phyloP scores from a whole-genome alignment of 1,140 invertebrate species.

The Drosophila sp. region DNA sequence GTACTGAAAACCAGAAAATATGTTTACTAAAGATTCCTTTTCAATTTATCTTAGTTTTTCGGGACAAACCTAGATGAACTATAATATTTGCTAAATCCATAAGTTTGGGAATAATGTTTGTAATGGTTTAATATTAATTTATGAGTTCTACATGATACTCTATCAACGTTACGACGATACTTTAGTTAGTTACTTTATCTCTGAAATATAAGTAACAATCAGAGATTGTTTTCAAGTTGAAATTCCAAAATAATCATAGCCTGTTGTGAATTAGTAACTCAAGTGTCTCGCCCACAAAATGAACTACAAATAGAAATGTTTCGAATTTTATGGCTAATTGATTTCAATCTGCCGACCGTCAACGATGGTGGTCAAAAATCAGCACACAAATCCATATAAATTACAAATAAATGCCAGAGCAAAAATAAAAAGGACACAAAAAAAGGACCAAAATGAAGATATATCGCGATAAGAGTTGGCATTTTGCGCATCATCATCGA shows the following conservation, averaged over 20 bases:
- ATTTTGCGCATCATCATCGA: conserved; percentile 74
- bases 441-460: conserved; percentile 27
- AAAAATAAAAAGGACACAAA: conserved; percentile 28
- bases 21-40: too few relatives aligned
- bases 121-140: too few relatives aligned
- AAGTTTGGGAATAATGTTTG: too few relatives aligned
- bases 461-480: conserved; percentile 51
- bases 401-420: conserved; percentile 40
- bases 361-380: conserved; percentile 69
- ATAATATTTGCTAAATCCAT: too few relatives aligned
- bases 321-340: conserved; percentile 73
- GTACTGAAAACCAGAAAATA: too few relatives aligned
- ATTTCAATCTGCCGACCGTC: conserved; percentile 64
- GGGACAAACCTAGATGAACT: too few relatives aligned
- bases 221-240: too few relatives aligned
- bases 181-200: too few relatives aligned
- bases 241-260: background rate
- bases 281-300: conserved; percentile 50
- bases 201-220: too few relatives aligned
- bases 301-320: conserved; percentile 53
- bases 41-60: too few relatives aligned
- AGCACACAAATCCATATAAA: conserved; percentile 70
- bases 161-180: too few relatives aligned
- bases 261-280: conserved; percentile 18
- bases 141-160: too few relatives aligned